Evolutionary conservation across 2,888 invertebrate species (phyloP).

Genomic region (Sphaerophoria taeniata): DNA sequence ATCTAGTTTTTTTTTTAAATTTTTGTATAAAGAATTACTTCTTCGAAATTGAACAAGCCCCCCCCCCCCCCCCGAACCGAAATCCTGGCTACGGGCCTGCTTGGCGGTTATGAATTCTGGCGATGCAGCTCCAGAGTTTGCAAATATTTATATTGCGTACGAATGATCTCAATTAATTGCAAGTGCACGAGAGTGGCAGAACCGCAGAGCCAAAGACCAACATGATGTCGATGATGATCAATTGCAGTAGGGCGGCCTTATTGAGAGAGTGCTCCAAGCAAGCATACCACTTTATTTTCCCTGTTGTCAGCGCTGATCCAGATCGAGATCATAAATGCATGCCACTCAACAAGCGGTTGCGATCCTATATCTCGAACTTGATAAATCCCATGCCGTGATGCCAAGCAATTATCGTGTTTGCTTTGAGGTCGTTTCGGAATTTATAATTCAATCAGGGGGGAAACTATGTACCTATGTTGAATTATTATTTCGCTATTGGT

Average conservation of each 20-base stretch:
- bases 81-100: no score
- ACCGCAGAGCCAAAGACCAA: constrained; percentile 14
- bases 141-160: constrained; percentile 73
- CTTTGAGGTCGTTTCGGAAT: constrained; percentile 58
- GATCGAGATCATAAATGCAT: constrained; percentile 56
- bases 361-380: constrained; percentile 1
- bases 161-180: constrained; percentile 73
- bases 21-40: no score
- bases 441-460: constrained; percentile 68
- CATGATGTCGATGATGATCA: constrained; percentile 24
- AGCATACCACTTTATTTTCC: constrained; percentile 2
- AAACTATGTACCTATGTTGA: constrained; percentile 45
- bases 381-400: not conserved
- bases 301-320: not conserved
- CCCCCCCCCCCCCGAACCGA: no score
- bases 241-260: constrained; percentile 52
- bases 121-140: constrained; percentile 36
- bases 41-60: no score
- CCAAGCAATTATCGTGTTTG: constrained; percentile 59
- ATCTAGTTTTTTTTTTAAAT: no score
- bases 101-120: constrained; percentile 40
- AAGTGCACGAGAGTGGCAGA: no score
- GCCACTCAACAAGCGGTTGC: constrained; percentile 15
- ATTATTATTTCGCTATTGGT: constrained; percentile 56
- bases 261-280: constrained; percentile 47